Conservation (phyloP, 2,797 vertebrate species). For the Strix occidentalis region DNA sequence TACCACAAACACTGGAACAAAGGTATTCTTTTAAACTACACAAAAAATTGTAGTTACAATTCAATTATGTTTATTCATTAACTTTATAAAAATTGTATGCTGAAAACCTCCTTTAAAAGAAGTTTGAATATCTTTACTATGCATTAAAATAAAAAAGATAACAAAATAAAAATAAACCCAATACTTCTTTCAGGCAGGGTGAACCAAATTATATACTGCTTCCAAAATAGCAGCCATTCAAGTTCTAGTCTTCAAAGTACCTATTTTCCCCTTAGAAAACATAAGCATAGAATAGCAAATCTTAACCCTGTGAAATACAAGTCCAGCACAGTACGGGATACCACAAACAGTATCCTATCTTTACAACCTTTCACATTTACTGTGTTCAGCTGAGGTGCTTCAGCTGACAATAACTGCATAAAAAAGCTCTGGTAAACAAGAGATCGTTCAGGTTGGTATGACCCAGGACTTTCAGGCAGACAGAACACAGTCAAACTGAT, state of each 20-base stretch:
- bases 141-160: neutral
- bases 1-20: neutral
- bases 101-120: neutral
- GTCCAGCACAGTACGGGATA: neutral
- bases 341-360: neutral
- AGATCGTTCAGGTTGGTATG: neutral
- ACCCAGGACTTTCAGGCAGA: neutral
- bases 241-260: neutral
- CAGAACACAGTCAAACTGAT: neutral
- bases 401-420: neutral
- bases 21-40: neutral
- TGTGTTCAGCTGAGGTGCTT: neutral
- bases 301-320: neutral
- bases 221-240: neutral
- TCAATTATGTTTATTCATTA: neutral
- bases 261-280: neutral
- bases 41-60: neutral
- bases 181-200: neutral
- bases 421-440: neutral
- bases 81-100: neutral
- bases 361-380: neutral
- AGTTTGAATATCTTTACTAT: neutral
- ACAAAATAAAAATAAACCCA: neutral
- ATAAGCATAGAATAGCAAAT: neutral
- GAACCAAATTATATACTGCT: neutral